Conservation (phyloP, 2,888 invertebrate genomes). For the Cheilosia variabilis region DNA sequence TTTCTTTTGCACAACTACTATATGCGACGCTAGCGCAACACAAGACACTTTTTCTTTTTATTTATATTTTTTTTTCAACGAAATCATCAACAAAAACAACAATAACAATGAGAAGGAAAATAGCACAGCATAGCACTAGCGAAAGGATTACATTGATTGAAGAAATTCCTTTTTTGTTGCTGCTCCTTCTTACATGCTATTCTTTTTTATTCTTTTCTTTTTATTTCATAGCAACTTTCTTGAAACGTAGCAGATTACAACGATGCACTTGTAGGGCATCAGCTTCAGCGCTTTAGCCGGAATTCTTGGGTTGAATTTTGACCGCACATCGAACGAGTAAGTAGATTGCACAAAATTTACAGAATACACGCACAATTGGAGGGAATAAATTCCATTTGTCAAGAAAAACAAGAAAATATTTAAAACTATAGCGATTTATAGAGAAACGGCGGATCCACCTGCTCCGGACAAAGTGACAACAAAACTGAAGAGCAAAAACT, state of each 20-base stretch:
- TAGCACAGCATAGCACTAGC: slow-evolving; percentile 40
- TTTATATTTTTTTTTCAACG: not conserved
- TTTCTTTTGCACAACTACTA: slow-evolving; percentile 47
- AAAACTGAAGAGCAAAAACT: slow-evolving; percentile 64
- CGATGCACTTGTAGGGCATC: slow-evolving; percentile 60
- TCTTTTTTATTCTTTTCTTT: slow-evolving; percentile 4
- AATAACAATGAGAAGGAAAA: slow-evolving; percentile 13
- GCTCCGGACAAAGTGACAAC: slow-evolving; percentile 57
- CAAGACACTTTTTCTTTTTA: slow-evolving; percentile 21
- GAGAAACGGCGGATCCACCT: slow-evolving; percentile 23
- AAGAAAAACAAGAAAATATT: slow-evolving; percentile 29
- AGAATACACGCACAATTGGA: slow-evolving; percentile 20
- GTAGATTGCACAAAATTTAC: slow-evolving; percentile 13
- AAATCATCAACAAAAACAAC: slow-evolving; percentile 53
- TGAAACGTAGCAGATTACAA: slow-evolving; percentile 24
- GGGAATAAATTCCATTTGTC: slow-evolving; percentile 20
- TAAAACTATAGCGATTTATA: slow-evolving; percentile 12
- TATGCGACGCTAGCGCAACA: not conserved
- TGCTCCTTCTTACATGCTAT: slow-evolving; percentile 55
- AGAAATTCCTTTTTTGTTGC: slow-evolving; percentile 56
- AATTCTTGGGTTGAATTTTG: not conserved
- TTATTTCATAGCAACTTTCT: slow-evolving; percentile 35
- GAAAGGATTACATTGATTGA: slow-evolving; percentile 17
- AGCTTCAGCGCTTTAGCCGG: slow-evolving; percentile 5
- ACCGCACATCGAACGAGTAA: slow-evolving; percentile 17